These are phyloP conservation scores for Apamea monoglypha DNA, from an alignment of 2,888 invertebrate species.

Conservation along the genomic window DNA sequence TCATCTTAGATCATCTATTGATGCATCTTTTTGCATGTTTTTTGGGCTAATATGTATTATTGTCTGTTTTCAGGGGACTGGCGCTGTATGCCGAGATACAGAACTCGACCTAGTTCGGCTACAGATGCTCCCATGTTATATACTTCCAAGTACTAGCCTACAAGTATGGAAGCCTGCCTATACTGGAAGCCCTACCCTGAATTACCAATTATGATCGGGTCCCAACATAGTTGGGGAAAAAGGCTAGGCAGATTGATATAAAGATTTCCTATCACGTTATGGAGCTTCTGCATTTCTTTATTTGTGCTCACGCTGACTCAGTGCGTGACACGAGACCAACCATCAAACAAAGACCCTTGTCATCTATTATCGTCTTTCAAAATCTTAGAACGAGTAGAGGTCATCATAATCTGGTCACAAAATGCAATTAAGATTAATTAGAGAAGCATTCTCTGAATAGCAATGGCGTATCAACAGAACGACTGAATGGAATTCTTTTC, in stretches of 20 bases:
- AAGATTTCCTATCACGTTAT: not conserved
- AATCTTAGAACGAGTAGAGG: conserved; percentile 31
- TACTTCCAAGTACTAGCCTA: too few species aligned
- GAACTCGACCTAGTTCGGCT: too few species aligned
- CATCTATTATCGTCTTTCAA: conserved; percentile 51
- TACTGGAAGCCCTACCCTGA: too few species aligned
- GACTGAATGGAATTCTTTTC: conserved; percentile 47
- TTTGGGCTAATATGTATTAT: too few species aligned
- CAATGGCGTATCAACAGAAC: conserved; percentile 45
- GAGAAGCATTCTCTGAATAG: conserved; percentile 64
- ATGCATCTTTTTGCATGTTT: too few species aligned
- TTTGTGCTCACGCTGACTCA: conserved; percentile 72
- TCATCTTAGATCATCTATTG: too few species aligned
- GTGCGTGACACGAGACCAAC: conserved; percentile 72
- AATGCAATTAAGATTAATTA: conserved; percentile 82
- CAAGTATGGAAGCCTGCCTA: too few species aligned
- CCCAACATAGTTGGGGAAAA: not conserved
- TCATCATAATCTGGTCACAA: conserved; percentile 67
- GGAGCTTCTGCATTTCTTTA: conserved; percentile 30
- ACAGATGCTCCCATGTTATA: too few species aligned
- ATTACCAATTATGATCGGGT: too few species aligned
- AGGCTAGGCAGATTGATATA: not conserved
- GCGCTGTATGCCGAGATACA: too few species aligned
- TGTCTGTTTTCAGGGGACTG: too few species aligned
- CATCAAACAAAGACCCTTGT: conserved; percentile 67